phyloP scores from a whole-genome alignment of 2,888 invertebrate species.

The Stenichneumon culpator region DNA sequence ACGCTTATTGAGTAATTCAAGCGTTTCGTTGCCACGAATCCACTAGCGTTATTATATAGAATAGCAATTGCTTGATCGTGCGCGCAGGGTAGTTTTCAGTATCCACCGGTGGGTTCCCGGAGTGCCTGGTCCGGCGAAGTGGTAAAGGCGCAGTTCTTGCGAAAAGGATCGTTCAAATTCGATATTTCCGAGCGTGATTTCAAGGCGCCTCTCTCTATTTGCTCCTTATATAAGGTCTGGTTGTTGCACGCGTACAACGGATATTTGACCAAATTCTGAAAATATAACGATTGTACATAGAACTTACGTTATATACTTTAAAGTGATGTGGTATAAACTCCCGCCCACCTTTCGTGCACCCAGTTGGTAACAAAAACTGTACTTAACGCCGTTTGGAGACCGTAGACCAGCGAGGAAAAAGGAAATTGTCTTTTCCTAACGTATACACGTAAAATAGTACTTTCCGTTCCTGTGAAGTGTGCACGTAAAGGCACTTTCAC shows the following conservation, averaged over 20 bases:
- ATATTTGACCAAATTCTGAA: slow-evolving; percentile 63
- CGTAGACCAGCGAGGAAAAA: too few relatives aligned
- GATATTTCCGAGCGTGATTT: slow-evolving; percentile 65
- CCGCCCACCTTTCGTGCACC: too few relatives aligned
- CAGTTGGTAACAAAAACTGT: too few relatives aligned
- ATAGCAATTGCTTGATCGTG: not conserved
- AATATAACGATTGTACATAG: not conserved
- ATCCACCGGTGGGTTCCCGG: slow-evolving; percentile 69
- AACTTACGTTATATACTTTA: too few relatives aligned
- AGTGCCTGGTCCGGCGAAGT: slow-evolving; percentile 65
- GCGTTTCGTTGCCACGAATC: not conserved
- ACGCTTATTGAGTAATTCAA: not conserved
- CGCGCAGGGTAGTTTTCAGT: slow-evolving; percentile 4
- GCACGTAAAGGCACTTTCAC: too few relatives aligned
- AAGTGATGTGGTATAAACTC: too few relatives aligned
- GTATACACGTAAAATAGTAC: too few relatives aligned
- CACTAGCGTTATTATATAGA: not conserved
- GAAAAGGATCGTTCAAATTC: slow-evolving; percentile 69
- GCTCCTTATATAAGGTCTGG: slow-evolving; percentile 65
- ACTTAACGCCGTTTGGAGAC: too few relatives aligned
- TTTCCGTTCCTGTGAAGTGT: too few relatives aligned
- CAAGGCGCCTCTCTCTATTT: slow-evolving; percentile 61
- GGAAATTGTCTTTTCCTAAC: too few relatives aligned
- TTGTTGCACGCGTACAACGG: slow-evolving; percentile 65
- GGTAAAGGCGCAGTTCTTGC: slow-evolving; percentile 67